phyloP scores from a whole-genome alignment of 2,888 invertebrate genomes.

The Tuberolachnus salignus region DNA sequence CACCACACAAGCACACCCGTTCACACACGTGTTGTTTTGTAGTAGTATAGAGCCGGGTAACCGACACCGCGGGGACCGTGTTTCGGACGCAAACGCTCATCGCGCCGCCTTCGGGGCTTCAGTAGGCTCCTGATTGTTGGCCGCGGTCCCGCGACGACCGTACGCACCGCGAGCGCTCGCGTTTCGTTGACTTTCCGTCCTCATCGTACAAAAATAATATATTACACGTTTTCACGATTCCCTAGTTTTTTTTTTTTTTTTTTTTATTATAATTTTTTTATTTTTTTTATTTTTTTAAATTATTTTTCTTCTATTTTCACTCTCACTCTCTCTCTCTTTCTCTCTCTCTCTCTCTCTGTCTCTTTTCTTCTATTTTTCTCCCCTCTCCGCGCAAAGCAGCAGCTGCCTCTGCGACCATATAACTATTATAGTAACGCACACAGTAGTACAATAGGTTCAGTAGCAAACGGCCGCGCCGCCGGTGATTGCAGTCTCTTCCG shows the following conservation, averaged over 20 bases:
- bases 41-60: slow-evolving; percentile 40
- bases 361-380: slow-evolving; percentile 11
- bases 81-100: slow-evolving; percentile 46
- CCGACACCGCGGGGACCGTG: slow-evolving; percentile 37
- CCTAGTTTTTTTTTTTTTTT: slow-evolving; percentile 5
- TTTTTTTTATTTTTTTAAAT: too few relatives aligned
- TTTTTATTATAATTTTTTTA: background rate
- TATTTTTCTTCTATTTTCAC: slow-evolving; percentile 17
- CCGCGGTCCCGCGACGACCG: slow-evolving; percentile 57
- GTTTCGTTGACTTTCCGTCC: background rate
- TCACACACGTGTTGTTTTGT: slow-evolving; percentile 32
- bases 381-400: background rate
- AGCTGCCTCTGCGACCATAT: background rate
- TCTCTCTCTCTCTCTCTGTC: slow-evolving; percentile 12
- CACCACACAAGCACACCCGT: slow-evolving; percentile 8
- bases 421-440: background rate
- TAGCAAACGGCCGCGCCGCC: too few relatives aligned
- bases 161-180: slow-evolving; percentile 25
- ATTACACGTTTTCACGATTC: slow-evolving; percentile 9
- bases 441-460: background rate
- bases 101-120: slow-evolving; percentile 42
- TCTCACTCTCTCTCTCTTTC: slow-evolving; percentile 3
- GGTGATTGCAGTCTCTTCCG: background rate
- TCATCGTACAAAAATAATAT: background rate
- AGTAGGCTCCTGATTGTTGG: slow-evolving; percentile 56